phyloP scores from a whole-genome alignment of 2,888 invertebrate species.

The Periphyllus acericola region DNA sequence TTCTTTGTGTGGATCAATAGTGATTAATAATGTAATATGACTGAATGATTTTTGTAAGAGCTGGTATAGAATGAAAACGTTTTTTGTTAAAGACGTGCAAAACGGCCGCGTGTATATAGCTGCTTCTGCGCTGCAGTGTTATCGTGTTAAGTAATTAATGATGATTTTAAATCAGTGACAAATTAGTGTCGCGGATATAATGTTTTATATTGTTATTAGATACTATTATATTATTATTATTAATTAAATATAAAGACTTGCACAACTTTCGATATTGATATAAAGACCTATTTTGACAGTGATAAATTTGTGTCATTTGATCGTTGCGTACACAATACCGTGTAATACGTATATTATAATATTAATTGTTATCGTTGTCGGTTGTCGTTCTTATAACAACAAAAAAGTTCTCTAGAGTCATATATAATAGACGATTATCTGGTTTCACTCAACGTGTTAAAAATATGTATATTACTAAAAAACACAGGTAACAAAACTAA shows the following conservation, averaged over 20 bases:
- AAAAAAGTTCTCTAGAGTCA: no score
- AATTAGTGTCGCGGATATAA: neutral
- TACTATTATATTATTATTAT: neutral
- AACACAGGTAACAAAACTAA: no score
- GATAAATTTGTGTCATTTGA: neutral
- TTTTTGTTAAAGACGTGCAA: neutral
- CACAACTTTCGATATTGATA: neutral
- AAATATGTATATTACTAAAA: no score
- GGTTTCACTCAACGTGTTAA: no score
- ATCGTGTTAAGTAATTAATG: neutral
- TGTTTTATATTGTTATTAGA: neutral
- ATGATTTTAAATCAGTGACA: neutral
- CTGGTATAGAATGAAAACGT: neutral
- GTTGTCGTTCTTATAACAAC: neutral
- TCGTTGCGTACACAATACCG: neutral
- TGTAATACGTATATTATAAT: neutral
- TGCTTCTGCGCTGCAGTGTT: neutral
- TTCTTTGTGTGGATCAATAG: neutral
- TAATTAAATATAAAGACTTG: neutral
- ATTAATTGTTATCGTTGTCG: neutral
- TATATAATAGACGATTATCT: no score
- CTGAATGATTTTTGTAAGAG: neutral
- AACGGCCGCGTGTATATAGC: neutral
- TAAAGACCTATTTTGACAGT: neutral
- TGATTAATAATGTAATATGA: neutral